Evolutionary conservation across 2,797 vertebrate species (phyloP).

Genomic region (Chrosomus eos): DNA sequence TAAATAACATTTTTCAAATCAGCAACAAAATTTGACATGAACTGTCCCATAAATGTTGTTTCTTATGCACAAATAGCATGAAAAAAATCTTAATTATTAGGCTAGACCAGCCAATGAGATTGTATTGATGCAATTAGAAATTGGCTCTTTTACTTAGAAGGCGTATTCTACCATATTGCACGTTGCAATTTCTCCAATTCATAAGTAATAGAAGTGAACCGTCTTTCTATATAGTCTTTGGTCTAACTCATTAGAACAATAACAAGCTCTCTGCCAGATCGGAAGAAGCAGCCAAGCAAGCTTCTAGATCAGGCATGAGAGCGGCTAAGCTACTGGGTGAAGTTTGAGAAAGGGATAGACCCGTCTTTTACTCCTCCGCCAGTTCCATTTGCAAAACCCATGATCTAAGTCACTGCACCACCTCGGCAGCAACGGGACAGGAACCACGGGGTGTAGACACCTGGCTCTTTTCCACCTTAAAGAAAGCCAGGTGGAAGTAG

Average conservation of each 20-base stretch:
- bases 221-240: no score
- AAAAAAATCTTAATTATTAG: no score
- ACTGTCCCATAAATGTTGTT: no score
- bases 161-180: no score
- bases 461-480: neutral
- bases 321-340: neutral
- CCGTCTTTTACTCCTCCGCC: neutral
- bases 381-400: neutral
- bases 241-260: neutral
- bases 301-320: neutral
- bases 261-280: neutral
- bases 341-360: neutral
- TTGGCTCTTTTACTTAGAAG: no score
- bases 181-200: no score
- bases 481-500: neutral
- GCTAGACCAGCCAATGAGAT: no score
- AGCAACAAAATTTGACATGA: no score
- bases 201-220: no score
- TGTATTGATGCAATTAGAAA: no score
- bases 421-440: neutral
- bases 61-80: no score
- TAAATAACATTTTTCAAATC: no score
- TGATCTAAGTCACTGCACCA: neutral
- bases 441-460: neutral
- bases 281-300: neutral